Percentiles rank a stretch among this genome's conserved stretches.
Evolutionary conservation across 2,113 vertebrate genomes (phyloP).

Genomic region (Chaetodon trifascialis): DNA sequence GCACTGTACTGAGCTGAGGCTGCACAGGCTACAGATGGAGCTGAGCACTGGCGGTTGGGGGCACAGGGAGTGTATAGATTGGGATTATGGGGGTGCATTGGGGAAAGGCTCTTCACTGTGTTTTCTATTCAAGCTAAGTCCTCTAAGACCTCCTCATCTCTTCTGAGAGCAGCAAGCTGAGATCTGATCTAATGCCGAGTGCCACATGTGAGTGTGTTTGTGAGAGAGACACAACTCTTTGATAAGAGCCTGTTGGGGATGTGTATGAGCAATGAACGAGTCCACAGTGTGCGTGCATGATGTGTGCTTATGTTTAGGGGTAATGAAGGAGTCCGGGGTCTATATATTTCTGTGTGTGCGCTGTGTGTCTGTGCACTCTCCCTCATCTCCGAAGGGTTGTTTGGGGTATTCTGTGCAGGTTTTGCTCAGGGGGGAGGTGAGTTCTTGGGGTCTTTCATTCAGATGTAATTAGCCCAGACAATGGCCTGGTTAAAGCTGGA

Average conservation of each 20-base stretch:
- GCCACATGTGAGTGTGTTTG: slow-evolving; percentile 73
- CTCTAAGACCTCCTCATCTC: slow-evolving; percentile 81
- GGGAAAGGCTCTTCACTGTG: slow-evolving; percentile 75
- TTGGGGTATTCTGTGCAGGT: slow-evolving; percentile 81
- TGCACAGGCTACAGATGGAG: slow-evolving; percentile 62
- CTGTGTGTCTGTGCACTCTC: slow-evolving; percentile 53
- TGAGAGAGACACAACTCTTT: slow-evolving; percentile 69
- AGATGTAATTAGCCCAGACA: slow-evolving; percentile 85
- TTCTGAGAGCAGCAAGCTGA: slow-evolving; percentile 80
- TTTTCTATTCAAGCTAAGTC: slow-evolving; percentile 80
- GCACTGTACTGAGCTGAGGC: not conserved
- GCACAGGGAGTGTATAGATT: slow-evolving; percentile 68
- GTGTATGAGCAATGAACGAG: slow-evolving; percentile 62
- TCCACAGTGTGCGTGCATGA: slow-evolving; percentile 15
- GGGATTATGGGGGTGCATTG: slow-evolving; percentile 67
- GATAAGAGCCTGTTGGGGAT: slow-evolving; percentile 74
- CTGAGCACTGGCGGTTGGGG: slow-evolving; percentile 25
- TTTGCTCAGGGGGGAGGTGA: slow-evolving; percentile 64
- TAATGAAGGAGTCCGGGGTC: slow-evolving; percentile 70
- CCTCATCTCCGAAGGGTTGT: slow-evolving; percentile 77
- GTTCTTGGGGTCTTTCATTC: slow-evolving; percentile 81
- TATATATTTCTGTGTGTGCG: slow-evolving; percentile 64
- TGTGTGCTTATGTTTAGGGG: slow-evolving; percentile 59
- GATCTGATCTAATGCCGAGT: slow-evolving; percentile 83
- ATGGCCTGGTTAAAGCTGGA: slow-evolving; percentile 85